Conservation (phyloP, 2,888 invertebrate genomes). For the Anodontia alba region DNA sequence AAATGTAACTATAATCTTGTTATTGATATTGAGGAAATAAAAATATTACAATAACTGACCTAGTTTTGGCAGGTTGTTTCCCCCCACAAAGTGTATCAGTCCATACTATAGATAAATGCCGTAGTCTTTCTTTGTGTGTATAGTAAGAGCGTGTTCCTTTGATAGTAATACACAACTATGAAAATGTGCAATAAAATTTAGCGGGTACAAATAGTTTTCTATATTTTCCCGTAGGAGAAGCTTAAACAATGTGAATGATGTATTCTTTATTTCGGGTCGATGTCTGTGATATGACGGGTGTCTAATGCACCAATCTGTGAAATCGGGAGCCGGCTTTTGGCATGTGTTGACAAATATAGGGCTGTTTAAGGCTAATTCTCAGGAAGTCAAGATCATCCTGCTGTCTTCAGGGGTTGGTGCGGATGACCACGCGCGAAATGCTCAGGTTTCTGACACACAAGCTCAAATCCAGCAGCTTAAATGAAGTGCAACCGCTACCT, state of each 20-base stretch:
- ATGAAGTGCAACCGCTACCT: constrained; percentile 88
- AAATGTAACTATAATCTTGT: no score
- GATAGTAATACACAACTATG: not conserved
- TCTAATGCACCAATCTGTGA: constrained; percentile 7
- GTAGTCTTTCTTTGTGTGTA: constrained; percentile 15
- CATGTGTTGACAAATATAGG: not conserved
- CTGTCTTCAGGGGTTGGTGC: not conserved
- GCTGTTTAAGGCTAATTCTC: not conserved
- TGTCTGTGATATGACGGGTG: not conserved
- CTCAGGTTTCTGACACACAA: constrained; percentile 94
- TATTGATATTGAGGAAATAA: no score
- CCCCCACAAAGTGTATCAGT: constrained; percentile 4
- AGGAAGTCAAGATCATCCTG: constrained; percentile 16
- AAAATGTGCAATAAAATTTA: constrained; percentile 1
- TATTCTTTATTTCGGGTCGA: not conserved
- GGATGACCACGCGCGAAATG: constrained; percentile 86
- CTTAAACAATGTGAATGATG: not conserved
- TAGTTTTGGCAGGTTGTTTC: constrained; percentile 10
- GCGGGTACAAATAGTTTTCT: not conserved
- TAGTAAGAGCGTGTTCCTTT: constrained; percentile 1
- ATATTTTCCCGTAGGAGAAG: not conserved
- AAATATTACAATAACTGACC: constrained; percentile 21
- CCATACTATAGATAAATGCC: constrained; percentile 18
- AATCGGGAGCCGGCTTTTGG: not conserved
- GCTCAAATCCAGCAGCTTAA: constrained; percentile 93